phyloP scores from a whole-genome alignment of 2,113 vertebrate genomes.

The Microcebus murinus region DNA sequence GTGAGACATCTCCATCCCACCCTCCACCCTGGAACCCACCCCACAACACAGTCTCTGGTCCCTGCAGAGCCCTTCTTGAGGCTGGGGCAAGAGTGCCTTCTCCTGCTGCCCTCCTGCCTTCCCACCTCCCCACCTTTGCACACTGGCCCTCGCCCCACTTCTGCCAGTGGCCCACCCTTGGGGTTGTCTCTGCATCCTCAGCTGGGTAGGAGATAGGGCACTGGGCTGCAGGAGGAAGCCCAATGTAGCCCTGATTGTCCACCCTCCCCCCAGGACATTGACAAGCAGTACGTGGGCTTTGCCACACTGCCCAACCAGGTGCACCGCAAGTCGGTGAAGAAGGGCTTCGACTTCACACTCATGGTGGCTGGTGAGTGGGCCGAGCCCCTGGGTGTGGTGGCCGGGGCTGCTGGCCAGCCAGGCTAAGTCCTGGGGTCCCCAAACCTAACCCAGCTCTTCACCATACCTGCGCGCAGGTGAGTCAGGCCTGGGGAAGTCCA shows the following conservation, averaged over 20 bases:
- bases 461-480: constrained; percentile 89
- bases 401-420: background rate
- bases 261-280: constrained; percentile 86
- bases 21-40: no score
- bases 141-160: background rate
- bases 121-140: background rate
- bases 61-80: background rate
- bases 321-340: constrained; percentile 99
- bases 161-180: background rate
- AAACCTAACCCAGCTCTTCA: background rate
- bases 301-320: constrained; percentile 98
- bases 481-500: constrained; percentile 98
- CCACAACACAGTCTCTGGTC: background rate
- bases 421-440: background rate
- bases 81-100: background rate
- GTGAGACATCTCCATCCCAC: background rate
- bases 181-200: background rate
- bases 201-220: background rate
- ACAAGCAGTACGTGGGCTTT: constrained; percentile 99
- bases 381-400: background rate
- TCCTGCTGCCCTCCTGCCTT: background rate
- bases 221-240: background rate
- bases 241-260: constrained; percentile 58
- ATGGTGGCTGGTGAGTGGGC: constrained; percentile 95
- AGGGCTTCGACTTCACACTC: constrained; percentile 98